phyloP scores from a whole-genome alignment of 2,113 vertebrate genomes.

The Neoarius graeffei region DNA sequence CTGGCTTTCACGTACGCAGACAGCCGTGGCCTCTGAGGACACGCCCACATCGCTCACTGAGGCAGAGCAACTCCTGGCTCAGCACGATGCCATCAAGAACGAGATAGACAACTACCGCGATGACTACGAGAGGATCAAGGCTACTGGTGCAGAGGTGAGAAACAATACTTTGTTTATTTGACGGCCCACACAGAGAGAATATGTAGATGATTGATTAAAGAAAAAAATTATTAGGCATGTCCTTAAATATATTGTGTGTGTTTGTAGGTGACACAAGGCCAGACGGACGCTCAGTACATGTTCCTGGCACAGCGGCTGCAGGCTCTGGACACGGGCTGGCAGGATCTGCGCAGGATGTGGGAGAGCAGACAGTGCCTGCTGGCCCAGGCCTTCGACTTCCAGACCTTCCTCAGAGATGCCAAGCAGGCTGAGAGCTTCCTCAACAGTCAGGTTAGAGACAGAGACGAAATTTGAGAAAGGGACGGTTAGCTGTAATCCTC shows the following conservation, averaged over 20 bases:
- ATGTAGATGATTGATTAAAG: too few species aligned
- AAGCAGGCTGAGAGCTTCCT: conserved; percentile 91
- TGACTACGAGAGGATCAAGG: conserved; percentile 85
- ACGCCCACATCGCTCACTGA: conserved; percentile 84
- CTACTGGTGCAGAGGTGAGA: conserved; percentile 82
- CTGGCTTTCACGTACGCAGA: conserved; percentile 89
- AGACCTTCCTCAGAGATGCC: conserved; percentile 87
- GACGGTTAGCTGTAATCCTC: not conserved
- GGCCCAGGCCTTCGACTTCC: conserved; percentile 87
- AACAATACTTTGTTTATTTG: not conserved
- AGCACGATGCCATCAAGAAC: conserved; percentile 87
- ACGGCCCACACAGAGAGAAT: not conserved
- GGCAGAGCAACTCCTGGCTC: conserved; percentile 83
- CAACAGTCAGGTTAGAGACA: conserved; percentile 84
- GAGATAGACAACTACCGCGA: conserved; percentile 88
- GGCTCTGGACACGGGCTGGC: conserved; percentile 89
- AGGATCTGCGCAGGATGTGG: conserved; percentile 90
- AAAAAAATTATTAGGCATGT: too few species aligned
- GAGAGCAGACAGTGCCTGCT: conserved; percentile 87
- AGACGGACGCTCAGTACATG: conserved; percentile 86
- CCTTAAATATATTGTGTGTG: not conserved
- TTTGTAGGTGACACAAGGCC: conserved; percentile 74
- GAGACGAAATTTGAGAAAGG: not conserved
- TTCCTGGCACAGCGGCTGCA: conserved; percentile 88
- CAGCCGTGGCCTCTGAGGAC: conserved; percentile 88